These are phyloP conservation scores for Acleris sparsana DNA, from an alignment of 2,888 invertebrate genomes.

Conservation along the genomic window DNA sequence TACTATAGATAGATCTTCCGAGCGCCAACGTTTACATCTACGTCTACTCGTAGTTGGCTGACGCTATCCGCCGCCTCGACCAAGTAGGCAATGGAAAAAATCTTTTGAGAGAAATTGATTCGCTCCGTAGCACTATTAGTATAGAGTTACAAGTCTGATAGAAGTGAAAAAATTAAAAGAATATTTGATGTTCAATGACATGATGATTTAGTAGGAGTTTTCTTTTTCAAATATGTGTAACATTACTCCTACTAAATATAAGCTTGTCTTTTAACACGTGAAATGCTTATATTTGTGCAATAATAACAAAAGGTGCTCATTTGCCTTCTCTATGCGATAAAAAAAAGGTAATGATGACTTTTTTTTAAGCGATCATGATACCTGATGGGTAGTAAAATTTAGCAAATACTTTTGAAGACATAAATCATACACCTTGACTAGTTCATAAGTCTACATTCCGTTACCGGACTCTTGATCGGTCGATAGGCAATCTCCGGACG, in stretches of 20 bases:
- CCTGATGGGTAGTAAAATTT: too few relatives aligned
- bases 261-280: too few relatives aligned
- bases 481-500: slow-evolving; percentile 65
- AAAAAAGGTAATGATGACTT: too few relatives aligned
- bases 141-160: slow-evolving; percentile 43
- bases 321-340: too few relatives aligned
- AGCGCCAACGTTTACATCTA: neutral
- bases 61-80: slow-evolving; percentile 51
- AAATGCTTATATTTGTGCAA: too few relatives aligned
- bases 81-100: slow-evolving; percentile 57
- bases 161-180: neutral
- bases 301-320: too few relatives aligned
- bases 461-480: slow-evolving; percentile 57
- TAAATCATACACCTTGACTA: slow-evolving; percentile 8
- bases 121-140: slow-evolving; percentile 51
- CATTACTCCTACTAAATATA: too few relatives aligned
- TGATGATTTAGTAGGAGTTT: too few relatives aligned
- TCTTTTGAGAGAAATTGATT: slow-evolving; percentile 65
- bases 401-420: neutral
- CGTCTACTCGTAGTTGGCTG: slow-evolving; percentile 44
- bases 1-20: neutral
- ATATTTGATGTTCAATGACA: too few relatives aligned
- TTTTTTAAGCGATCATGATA: too few relatives aligned
- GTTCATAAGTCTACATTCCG: slow-evolving; percentile 51
- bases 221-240: too few relatives aligned